Base-by-base conservation (phyloP, 2,113 vertebrate species). In the Albula goreensis region DNA sequence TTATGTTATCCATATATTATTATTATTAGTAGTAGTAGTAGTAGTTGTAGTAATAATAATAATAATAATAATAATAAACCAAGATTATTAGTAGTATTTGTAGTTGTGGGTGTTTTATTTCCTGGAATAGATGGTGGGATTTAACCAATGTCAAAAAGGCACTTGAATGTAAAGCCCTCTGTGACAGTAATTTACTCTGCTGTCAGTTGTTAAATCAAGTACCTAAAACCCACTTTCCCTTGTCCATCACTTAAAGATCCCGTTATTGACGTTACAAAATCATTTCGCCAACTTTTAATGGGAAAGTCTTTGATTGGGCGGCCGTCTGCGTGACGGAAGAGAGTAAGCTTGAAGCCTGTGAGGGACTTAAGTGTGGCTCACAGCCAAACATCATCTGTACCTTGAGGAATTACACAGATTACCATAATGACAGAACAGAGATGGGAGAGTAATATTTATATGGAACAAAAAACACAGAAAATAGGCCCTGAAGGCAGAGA, bases 401-500 rank as follows among this genome's bases (percentile, higher is more conserved):
- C 70, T n/a, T 9, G 70, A 66, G 60, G 60, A 74, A 25, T 74
- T 25, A 74, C 70, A 31, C n/a, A n/a, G n/a, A 74, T 31, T 74
- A 74, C 22, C 22, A 10, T 74, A 31, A 25, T 74, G 70, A 74
- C 22, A 31, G 70, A 74, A 10, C 70, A 25, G 70, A 25, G 78
- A 80, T 50, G 50, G 80, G 15, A 22, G 57, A 84, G 19, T 83
- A 56, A 83, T 41, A 83, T 83, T 56, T 83, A 60, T 83, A 57
- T 83, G 51, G 53, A 17, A 19, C 8, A 56, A 83, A 53, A 49
- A 41, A 12, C 51, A 83, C n/a, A 13, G 52, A 57, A 83, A 83
- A 31, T 60, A 22, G 12, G n/a, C 52, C 81, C 41, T 60, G 81
- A 9, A 41, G 53, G 81, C 70, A 79, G 9, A 15, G 13, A 79